Base-by-base conservation (phyloP, 2,113 vertebrate species). In the Meles meles region DNA sequence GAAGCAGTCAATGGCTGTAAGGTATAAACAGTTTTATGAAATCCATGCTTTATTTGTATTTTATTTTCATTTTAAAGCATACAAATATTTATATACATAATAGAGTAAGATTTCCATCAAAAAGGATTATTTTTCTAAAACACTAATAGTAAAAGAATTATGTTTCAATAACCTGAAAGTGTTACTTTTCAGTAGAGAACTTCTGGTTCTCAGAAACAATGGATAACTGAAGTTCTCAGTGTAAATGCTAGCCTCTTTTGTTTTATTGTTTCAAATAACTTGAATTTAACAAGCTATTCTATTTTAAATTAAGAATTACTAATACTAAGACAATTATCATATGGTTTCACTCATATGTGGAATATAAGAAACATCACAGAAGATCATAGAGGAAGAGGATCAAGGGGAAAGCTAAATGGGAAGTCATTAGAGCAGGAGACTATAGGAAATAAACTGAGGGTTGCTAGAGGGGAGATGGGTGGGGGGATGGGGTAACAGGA, bases 281-380 rank as follows among this genome's bases (percentile, higher is more conserved):
- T 61, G 27, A 90, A 49, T 61, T 72, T 88, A 81, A 89, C 71
- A 31, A 92, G 31, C 76, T 85, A 65, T 27, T 92, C 37, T 65
- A 88, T 77, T 92, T 95, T 67, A 97, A 97, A 92, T 83, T 49
- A 97, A 86, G 13, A 94, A 82, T 65, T 63, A 81, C 8, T 90
- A 67, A 67, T 67, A 67, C 31, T 34, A 67, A 67, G 31, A 67
- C 31, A 67, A 67, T 34, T 67, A 67, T 31, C 63, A 31, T 34
- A 18, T 67, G 31, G 63, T 67, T 67, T 67, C 63, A 34, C 2
- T 34, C 63, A 67, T 34, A 67, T 67, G 6, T 15, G 63, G 63
- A 67, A 67, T 67, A 18, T 67, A 67, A 67, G 63, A 34, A 67
- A 67, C 13, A 65, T 14, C 5, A 2, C 13, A 34, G 63, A 67